Percentiles rank a stretch among this genome's conserved stretches.
These are phyloP conservation scores for Branchellion lobata DNA, from an alignment of 2,888 invertebrate genomes.

Conservation along the genomic window DNA sequence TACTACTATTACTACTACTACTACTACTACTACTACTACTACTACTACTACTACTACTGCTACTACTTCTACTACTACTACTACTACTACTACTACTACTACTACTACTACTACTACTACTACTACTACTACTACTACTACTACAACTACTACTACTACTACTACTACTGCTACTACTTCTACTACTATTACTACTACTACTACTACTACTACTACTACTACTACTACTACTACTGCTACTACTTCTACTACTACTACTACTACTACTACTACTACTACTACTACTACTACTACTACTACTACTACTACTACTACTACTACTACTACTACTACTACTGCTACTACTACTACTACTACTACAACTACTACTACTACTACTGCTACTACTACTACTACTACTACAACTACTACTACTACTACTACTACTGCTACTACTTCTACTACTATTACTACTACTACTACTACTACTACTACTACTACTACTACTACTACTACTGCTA, in stretches of 20 bases:
- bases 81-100: neutral
- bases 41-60: neutral
- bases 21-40: neutral
- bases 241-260: too few relatives aligned
- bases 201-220: constrained; percentile 34
- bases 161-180: constrained; percentile 30
- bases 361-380: constrained; percentile 30
- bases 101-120: neutral
- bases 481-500: too few relatives aligned
- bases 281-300: too few relatives aligned
- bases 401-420: neutral
- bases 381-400: constrained; percentile 24
- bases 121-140: too few relatives aligned
- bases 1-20: neutral
- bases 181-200: constrained; percentile 32
- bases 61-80: neutral
- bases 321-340: constrained; percentile 32
- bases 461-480: too few relatives aligned
- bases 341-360: constrained; percentile 34
- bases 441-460: too few relatives aligned
- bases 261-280: neutral
- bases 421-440: too few relatives aligned
- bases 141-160: too few relatives aligned
- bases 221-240: constrained; percentile 26
- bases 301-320: neutral